Base-by-base conservation (phyloP, 2,888 invertebrate genomes). In the Brassicogethes aeneus region DNA sequence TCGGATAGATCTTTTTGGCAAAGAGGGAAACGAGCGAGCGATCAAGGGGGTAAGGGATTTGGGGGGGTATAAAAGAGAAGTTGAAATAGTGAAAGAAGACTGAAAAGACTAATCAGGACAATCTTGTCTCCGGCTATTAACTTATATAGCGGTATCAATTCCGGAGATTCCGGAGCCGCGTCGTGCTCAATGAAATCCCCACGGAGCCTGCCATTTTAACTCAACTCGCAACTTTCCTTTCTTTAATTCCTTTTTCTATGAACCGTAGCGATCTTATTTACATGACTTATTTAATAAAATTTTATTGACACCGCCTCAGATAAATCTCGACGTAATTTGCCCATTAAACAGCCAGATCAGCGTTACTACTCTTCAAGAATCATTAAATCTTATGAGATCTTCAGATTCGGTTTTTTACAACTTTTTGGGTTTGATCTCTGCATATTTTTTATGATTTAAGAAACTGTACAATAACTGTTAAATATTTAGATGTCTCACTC, bases 141-240 rank as follows among this genome's bases (percentile, higher is more conserved):
- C 65, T 68, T 68, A 65, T 65, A 66, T 66, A 63, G 65, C 65
- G 59, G 65, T 66, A 68, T 67, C 68, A 68, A 66, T 68, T 66
- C 63, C 59, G 55, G 56, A n/a, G n/a, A 54, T 56, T 56, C 51
- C 44, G 52, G 32, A 32, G 10, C 32, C 52, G 46, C 39, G 46
- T 45, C 44, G 48, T 52, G 50, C 56, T 52, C 51, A 45, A 54
- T 46, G 48, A 56, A 52, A 58, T 56, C 52, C 51, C 51, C 45
- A 43, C 50, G 53, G 57, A 57, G 48, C 23, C 23, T 10, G 49
- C 44, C 55, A 53, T 56, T 59, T 55, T 53, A 57, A 56, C 56
- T 60, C 46, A n/a, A n/a, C 10, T 23, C 23, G 5, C 49, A 46
- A 52, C 54, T 54, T 57, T 57, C 58, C 59, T 58, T 59, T 57